phyloP scores from a whole-genome alignment of 2,797 vertebrate genomes.

The Glossophaga mutica region DNA sequence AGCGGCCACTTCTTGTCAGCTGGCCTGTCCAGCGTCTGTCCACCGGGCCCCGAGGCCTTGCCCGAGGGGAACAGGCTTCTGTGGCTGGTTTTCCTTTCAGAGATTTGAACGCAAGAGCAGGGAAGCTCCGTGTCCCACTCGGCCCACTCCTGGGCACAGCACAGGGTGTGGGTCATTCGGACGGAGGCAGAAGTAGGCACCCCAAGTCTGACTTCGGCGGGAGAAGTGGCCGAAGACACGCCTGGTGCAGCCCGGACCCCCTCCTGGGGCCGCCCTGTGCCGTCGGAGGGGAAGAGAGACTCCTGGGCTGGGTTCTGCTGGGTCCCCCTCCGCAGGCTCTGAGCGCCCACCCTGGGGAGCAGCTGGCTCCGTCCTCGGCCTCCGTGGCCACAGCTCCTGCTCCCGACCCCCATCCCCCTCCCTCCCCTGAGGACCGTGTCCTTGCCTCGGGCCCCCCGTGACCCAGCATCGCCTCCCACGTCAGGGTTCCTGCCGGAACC shows the following conservation, averaged over 20 bases:
- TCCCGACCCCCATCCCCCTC: too few species aligned
- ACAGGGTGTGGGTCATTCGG: fast-evolving
- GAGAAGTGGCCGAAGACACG: fast-evolving
- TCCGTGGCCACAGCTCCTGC: fast-evolving
- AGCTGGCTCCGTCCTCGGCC: not conserved
- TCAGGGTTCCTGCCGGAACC: not conserved
- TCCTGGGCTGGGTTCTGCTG: fast-evolving
- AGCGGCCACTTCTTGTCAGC: fast-evolving
- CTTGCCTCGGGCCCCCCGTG: fast-evolving
- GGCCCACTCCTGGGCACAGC: not conserved
- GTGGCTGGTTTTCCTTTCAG: not conserved
- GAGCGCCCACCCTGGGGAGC: fast-evolving
- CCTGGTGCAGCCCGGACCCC: fast-evolving
- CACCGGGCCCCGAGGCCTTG: not conserved
- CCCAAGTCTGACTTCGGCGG: fast-evolving
- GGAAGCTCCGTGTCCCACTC: not conserved
- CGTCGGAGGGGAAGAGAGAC: not conserved
- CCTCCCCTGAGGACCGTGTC: too few species aligned
- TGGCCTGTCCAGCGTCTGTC: fast-evolving
- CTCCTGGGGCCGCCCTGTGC: fast-evolving
- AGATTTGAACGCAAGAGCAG: too few species aligned
- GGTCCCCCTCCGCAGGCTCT: fast-evolving
- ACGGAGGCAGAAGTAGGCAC: fast-evolving
- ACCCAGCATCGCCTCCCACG: fast-evolving
- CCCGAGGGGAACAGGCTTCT: not conserved